Percentiles rank a stretch among this genome's conserved stretches.
These are phyloP conservation scores for Bombus sibiricus DNA, from an alignment of 1,140 invertebrate species.

Conservation along the genomic window DNA sequence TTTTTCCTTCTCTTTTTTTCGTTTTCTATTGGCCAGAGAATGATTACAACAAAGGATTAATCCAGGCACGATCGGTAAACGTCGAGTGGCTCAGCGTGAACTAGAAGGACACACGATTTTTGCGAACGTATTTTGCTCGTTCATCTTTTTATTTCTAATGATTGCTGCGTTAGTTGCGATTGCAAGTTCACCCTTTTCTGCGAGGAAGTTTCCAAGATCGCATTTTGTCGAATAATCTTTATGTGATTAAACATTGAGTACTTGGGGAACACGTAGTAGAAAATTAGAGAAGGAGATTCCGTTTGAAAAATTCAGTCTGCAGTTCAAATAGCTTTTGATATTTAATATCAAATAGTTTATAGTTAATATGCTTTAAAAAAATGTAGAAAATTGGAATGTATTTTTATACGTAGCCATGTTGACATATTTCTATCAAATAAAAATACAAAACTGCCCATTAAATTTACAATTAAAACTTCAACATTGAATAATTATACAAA, in stretches of 20 bases:
- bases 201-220: background rate
- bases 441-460: background rate
- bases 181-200: background rate
- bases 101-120: conserved; percentile 4
- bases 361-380: too few species aligned
- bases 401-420: too few species aligned
- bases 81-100: conserved; percentile 52
- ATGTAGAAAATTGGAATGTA: too few species aligned
- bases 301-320: background rate
- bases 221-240: background rate
- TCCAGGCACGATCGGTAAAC: conserved; percentile 69
- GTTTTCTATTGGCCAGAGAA: conserved; percentile 45
- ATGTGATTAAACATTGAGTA: too few species aligned
- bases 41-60: conserved; percentile 59
- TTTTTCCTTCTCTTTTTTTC: background rate
- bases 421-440: background rate
- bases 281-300: background rate
- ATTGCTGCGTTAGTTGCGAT: background rate
- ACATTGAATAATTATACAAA: too few species aligned
- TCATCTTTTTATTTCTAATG: background rate
- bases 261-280: background rate
- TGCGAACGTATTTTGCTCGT: background rate
- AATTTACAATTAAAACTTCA: too few species aligned
- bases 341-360: too few species aligned
- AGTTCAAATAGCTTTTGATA: too few species aligned